phyloP scores from a whole-genome alignment of 2,113 vertebrate species.

The Leiothrix lutea region DNA sequence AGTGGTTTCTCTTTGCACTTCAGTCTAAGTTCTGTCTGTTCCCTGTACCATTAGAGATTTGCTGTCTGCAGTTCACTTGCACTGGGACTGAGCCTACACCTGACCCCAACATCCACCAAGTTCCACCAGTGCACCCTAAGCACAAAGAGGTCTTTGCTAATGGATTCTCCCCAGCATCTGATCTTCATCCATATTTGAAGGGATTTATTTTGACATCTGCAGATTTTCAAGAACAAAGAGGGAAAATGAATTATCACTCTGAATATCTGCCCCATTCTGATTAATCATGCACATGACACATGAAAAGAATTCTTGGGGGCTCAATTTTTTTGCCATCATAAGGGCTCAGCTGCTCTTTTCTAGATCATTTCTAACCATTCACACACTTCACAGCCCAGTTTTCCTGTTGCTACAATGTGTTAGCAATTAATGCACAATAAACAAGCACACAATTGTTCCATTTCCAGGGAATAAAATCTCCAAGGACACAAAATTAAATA shows the following conservation, averaged over 20 bases:
- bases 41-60: neutral
- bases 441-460: slow-evolving; percentile 37
- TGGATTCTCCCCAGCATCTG: neutral
- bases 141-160: neutral
- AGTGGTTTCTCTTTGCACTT: neutral
- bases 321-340: neutral
- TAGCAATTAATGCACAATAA: slow-evolving; percentile 51
- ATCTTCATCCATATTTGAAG: neutral
- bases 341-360: neutral
- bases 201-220: neutral
- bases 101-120: neutral
- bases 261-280: neutral
- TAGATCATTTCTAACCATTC: neutral
- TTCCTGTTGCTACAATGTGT: slow-evolving; percentile 29
- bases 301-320: neutral
- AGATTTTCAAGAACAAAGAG: slow-evolving; percentile 4
- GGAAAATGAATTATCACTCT: neutral
- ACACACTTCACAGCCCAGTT: neutral
- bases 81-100: neutral
- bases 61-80: neutral
- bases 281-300: neutral
- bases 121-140: neutral
- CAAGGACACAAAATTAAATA: neutral
- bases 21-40: neutral
- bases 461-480: slow-evolving; percentile 48